A percentile compares a stretch with the other conserved stretches of the same genome.
Conservation (phyloP, 1,140 invertebrate genomes). For the Atta texana region DNA sequence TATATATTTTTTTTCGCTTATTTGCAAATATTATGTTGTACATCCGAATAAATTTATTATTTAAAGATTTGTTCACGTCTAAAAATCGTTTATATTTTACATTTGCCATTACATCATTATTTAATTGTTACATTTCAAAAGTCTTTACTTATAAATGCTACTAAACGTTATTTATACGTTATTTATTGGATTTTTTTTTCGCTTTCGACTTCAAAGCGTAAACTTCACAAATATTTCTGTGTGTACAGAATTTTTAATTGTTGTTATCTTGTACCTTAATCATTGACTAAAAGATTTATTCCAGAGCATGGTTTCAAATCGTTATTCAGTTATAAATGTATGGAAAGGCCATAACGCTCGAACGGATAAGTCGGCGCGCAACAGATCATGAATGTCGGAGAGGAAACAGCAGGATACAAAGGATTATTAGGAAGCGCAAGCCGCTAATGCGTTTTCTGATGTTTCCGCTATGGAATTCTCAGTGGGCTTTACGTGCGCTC, state of each 20-base stretch:
- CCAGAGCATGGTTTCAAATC: background rate
- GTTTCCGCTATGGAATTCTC: constrained; percentile 31
- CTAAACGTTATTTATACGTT: background rate
- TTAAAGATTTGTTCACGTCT: background rate
- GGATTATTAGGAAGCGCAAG: constrained; percentile 24
- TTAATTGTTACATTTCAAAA: background rate
- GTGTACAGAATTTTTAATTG: background rate
- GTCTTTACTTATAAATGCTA: background rate
- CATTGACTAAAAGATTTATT: background rate
- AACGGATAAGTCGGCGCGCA: constrained; percentile 19
- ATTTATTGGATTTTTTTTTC: background rate
- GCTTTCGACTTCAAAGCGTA: background rate
- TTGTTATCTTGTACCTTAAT: too few relatives aligned
- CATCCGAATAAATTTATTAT: background rate
- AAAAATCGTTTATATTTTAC: background rate
- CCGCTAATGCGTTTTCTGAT: constrained; percentile 54
- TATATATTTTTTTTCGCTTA: too few relatives aligned
- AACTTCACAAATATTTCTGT: background rate
- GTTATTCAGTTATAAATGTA: constrained; percentile 2
- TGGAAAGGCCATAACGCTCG: background rate
- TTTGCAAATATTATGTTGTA: background rate
- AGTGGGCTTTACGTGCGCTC: constrained; percentile 31
- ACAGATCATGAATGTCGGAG: constrained; percentile 20
- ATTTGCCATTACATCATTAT: background rate
- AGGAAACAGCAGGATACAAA: constrained; percentile 20